These are phyloP conservation scores for Stictonetta naevosa DNA, from an alignment of 2,113 vertebrate genomes.

Conservation along the genomic window DNA sequence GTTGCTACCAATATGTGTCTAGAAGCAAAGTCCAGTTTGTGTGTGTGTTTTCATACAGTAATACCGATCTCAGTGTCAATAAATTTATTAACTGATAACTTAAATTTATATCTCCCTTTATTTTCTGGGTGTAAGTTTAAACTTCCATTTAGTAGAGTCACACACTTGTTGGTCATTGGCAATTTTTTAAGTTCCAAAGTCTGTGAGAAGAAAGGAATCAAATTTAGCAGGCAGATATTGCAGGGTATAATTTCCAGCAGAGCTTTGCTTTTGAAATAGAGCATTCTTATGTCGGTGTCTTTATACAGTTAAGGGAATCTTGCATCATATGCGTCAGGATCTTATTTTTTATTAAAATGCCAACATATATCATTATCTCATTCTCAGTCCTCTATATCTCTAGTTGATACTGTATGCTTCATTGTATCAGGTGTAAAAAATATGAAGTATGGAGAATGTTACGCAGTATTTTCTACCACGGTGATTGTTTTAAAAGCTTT, in stretches of 20 bases:
- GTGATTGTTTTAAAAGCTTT: background rate
- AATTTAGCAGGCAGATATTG: slow-evolving; percentile 37
- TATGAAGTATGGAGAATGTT: background rate
- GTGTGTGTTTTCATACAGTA: background rate
- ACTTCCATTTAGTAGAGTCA: background rate
- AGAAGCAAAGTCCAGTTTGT: background rate
- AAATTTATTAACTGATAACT: background rate
- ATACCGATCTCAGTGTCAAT: background rate
- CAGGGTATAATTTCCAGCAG: background rate
- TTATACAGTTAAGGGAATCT: background rate
- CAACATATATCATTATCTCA: background rate
- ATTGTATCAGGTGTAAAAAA: background rate
- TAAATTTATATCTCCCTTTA: background rate
- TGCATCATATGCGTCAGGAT: background rate
- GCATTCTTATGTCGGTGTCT: background rate
- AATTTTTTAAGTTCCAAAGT: background rate
- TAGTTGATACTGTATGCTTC: background rate
- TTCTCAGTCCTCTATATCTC: background rate
- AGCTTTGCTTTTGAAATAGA: slow-evolving; percentile 18
- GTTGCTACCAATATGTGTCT: background rate
- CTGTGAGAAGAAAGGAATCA: background rate
- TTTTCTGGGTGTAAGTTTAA: background rate
- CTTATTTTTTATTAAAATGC: background rate
- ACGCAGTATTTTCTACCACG: background rate
- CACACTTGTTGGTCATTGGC: background rate